These are phyloP conservation scores for Harlomillsia oculata DNA, from an alignment of 1,140 invertebrate genomes.

Conservation along the genomic window DNA sequence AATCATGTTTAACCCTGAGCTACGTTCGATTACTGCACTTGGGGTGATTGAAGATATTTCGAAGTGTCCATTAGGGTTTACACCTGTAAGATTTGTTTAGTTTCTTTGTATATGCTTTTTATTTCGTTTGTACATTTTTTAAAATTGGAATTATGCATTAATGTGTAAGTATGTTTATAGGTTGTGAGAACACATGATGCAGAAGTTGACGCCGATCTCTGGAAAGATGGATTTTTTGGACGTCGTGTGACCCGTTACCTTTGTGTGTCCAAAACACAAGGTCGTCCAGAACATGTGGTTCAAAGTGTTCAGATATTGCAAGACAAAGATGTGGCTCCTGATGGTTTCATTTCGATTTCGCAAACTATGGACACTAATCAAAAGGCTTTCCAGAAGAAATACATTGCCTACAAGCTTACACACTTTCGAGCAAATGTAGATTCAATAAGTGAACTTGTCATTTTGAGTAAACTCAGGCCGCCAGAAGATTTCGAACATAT, in stretches of 20 bases:
- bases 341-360: slow-evolving; percentile 41
- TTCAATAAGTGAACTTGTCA: slow-evolving; percentile 43
- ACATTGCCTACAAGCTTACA: slow-evolving; percentile 41
- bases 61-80: slow-evolving; percentile 43
- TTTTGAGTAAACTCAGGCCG: slow-evolving; percentile 40
- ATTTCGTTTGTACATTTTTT: not conserved
- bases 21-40: slow-evolving; percentile 43
- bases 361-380: slow-evolving; percentile 41
- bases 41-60: slow-evolving; percentile 43
- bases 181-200: slow-evolving; percentile 41
- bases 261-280: slow-evolving; percentile 42
- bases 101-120: not conserved
- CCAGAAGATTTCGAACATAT: slow-evolving; percentile 42
- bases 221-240: slow-evolving; percentile 45
- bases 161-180: slow-evolving; percentile 14
- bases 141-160: not conserved
- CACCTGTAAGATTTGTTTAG: slow-evolving; percentile 39
- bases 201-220: slow-evolving; percentile 43
- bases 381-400: slow-evolving; percentile 44
- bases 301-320: slow-evolving; percentile 41
- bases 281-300: slow-evolving; percentile 41
- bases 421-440: slow-evolving; percentile 39
- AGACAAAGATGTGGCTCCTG: slow-evolving; percentile 42
- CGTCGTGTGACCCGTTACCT: slow-evolving; percentile 42
- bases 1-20: slow-evolving; percentile 38